Evolutionary conservation across 2,113 vertebrate genomes (phyloP).

Genomic region (Marcusenius ussheri): DNA sequence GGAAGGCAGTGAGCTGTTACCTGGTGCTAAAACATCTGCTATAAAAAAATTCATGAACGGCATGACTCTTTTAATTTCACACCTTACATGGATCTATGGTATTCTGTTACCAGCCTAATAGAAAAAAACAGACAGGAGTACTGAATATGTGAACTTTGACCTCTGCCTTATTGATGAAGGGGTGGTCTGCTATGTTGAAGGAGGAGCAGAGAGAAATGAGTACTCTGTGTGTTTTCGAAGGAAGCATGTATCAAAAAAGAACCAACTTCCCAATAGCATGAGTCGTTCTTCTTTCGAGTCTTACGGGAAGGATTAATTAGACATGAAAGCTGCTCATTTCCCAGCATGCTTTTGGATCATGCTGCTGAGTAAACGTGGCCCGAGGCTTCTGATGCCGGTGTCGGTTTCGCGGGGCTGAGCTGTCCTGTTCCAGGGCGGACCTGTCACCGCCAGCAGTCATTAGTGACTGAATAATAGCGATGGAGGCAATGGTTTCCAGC

Average conservation of each 20-base stretch:
- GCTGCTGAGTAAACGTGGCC: not conserved
- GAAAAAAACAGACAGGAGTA: not conserved
- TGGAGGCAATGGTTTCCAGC: conserved; percentile 28
- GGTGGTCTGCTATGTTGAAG: not conserved
- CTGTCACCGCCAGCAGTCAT: not conserved
- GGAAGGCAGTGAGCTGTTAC: conserved; percentile 24
- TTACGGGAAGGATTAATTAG: not conserved
- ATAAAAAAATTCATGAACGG: not conserved
- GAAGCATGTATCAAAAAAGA: not conserved
- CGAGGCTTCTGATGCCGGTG: not conserved
- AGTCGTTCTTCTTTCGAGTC: not conserved
- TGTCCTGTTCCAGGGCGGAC: not conserved
- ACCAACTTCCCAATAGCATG: not conserved
- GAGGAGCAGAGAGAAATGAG: not conserved
- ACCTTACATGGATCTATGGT: not conserved
- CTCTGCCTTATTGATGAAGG: not conserved
- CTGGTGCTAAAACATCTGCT: too few relatives aligned
- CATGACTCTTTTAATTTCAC: not conserved
- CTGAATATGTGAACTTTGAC: not conserved
- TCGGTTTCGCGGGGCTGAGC: not conserved
- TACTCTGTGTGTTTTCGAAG: not conserved
- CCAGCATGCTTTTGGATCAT: not conserved
- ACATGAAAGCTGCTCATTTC: not conserved
- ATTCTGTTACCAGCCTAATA: not conserved
- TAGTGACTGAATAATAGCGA: conserved; percentile 26